Base-by-base conservation (phyloP, 1,140 invertebrate species). In the Drosophila kurseongensis region DNA sequence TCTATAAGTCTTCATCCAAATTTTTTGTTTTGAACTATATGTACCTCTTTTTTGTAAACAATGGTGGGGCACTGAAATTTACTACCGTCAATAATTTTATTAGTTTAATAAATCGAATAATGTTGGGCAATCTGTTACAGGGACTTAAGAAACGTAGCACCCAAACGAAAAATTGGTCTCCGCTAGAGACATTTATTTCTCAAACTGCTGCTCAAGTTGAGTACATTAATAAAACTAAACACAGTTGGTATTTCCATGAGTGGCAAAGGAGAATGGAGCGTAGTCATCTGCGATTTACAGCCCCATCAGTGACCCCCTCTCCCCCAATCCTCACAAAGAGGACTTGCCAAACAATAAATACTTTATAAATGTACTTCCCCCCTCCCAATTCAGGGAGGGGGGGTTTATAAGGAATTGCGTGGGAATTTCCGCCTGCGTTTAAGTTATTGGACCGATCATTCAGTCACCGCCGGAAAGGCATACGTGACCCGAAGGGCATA, bases 341-440 rank as follows among this genome's bases (percentile, higher is more conserved):
- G 23, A 23, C 71, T 57, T 44, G 16, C 40, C 29, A 8, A 29
- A 47, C 59, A 65, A 73, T 73, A 78, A 78, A 78, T 78, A 65
- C 48, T 51, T 72, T 14, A 59, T 75, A 75, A 72, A 66, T 78
- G 54, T 59, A 32, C 29, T 7, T 32, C 18, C 23, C 23, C 23
- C 38, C 32, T 9, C 0, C 12, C 32, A 23, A 14, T 14, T 14
- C 5, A n/a, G 45, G 38, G 23, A 32, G 40, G 18, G 54, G 38
- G 27, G 47, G 52, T 54, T 69, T 61, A 56, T 55, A 68, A 55
- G 62, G 41, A 67, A 67, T 55, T 38, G 55, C 48, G 12, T 56
- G 61, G 51, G 35, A 67, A 45, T 36, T 48, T 23, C 36, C 18
- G 13, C 13, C 45, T 51, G 45, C 12, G 9, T 36, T n/a, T 18